Base-by-base conservation (phyloP, 2,888 invertebrate genomes). In the Scaptomyza flava region DNA sequence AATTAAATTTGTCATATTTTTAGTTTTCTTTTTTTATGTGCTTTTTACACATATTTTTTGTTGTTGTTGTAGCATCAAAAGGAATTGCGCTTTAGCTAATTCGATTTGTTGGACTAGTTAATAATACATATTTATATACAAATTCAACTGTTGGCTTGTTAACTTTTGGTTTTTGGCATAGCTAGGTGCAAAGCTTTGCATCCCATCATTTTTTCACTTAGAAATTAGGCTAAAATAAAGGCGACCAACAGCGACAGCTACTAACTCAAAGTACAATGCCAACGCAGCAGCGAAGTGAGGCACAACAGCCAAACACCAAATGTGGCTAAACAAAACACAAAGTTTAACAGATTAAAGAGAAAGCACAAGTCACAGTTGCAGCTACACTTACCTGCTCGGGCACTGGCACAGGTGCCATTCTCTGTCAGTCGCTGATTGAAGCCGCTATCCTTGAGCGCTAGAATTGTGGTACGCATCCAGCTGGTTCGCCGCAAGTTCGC, bases 401-500 rank as follows among this genome's bases (percentile, higher is more conserved):
- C 76, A 11, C 51, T 77, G 57, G 77, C 70, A 65, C 77, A 74
- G 75, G 56, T 67, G 51, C 87, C 82, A 51, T 81, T 82, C 63
- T 89, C 90, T 53, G 91, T 89, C 63, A 92, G 85, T 34, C 92
- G 90, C 79, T 92, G 91, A 83, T 92, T 92, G 74, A 82, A 88
- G 72, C 91, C 89, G 65, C 90, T 90, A 65, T 91, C 91, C 68
- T 89, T 89, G 36, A 90, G 79, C 57, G 91, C 91, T 71, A 91
- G 79, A 57, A 92, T 90, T 52, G 89, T 90, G 69, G 91, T 89
- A 56, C 89, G 88, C 46, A 90, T 84, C 36, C 80, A 85, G 45
- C 82, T 88, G 70, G 90, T 89, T n/a, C 91, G 90, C 36, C 89
- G 80, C 64, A 88, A 83, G 46, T 82, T 85, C 41, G 88, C 80